phyloP scores from a whole-genome alignment of 1,140 invertebrate species.

The Thaumatotibia leucotreta region DNA sequence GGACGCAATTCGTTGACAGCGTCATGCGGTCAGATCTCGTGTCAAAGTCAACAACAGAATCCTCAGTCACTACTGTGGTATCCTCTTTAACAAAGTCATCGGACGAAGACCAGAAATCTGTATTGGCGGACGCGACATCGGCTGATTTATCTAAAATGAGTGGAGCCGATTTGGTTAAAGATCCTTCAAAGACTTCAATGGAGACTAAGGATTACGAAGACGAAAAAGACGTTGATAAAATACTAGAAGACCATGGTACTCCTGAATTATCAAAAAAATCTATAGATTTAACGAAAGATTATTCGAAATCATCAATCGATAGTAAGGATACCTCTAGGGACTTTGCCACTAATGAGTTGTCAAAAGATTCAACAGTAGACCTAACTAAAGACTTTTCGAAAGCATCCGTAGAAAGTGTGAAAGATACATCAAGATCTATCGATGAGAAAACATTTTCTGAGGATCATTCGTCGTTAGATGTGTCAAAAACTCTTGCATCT shows the following conservation, averaged over 20 bases:
- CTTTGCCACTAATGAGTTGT: conserved; percentile 70
- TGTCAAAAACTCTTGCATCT: conserved; percentile 66
- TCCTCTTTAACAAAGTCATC: conserved; percentile 68
- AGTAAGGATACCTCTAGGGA: conserved; percentile 71
- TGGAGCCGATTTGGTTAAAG: conserved; percentile 64
- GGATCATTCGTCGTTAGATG: conserved; percentile 66
- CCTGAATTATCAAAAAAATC: conserved; percentile 70
- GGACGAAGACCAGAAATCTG: conserved; percentile 65
- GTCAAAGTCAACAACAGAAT: conserved; percentile 69
- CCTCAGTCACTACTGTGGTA: conserved; percentile 64
- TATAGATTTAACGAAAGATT: conserved; percentile 67
- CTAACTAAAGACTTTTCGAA: conserved; percentile 68
- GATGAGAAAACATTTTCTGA: conserved; percentile 71
- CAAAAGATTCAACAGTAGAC: conserved; percentile 69
- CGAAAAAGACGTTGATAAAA: conserved; percentile 56
- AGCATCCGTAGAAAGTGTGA: conserved; percentile 65
- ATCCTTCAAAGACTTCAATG: conserved; percentile 63
- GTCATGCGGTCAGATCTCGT: conserved; percentile 55
- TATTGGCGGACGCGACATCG: conserved; percentile 63
- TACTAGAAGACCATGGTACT: conserved; percentile 54
- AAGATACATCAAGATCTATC: conserved; percentile 63
- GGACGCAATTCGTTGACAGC: conserved; percentile 54
- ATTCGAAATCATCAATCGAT: conserved; percentile 70
- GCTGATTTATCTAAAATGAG: conserved; percentile 68
- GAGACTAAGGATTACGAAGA: conserved; percentile 66